Conservation (phyloP, 2,113 vertebrate genomes). For the Muntiacus muntjak region DNA sequence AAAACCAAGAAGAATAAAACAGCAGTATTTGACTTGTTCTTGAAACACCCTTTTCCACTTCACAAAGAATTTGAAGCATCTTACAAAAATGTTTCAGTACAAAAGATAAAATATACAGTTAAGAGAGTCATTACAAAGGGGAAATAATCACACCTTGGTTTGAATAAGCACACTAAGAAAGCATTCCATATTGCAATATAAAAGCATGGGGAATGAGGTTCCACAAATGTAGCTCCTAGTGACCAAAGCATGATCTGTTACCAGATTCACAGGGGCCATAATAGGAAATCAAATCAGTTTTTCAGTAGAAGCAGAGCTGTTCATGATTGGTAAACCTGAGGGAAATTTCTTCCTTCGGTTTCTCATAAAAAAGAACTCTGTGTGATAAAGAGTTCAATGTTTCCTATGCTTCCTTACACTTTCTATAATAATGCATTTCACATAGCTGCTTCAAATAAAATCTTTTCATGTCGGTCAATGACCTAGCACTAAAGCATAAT, state of each 20-base stretch:
- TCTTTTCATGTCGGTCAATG: background rate
- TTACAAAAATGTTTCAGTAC: slow-evolving; percentile 3
- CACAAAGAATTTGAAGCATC: background rate
- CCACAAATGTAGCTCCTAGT: background rate
- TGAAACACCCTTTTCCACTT: background rate
- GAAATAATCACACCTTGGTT: background rate
- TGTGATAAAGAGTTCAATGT: background rate
- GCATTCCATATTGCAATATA: background rate
- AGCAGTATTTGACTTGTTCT: background rate
- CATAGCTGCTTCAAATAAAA: slow-evolving; percentile 20
- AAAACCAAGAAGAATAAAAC: background rate
- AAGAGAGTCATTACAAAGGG: background rate
- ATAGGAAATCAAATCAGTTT: slow-evolving; percentile 48
- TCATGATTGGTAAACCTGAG: slow-evolving; percentile 46
- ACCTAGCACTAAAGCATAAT: slow-evolving; percentile 29
- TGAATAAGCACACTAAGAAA: background rate
- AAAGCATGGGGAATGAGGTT: background rate
- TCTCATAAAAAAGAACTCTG: slow-evolving; percentile 10
- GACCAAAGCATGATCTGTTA: background rate
- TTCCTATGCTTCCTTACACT: background rate
- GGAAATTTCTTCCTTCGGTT: slow-evolving; percentile 47
- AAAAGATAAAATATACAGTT: background rate
- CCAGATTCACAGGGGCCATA: background rate
- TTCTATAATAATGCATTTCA: slow-evolving; percentile 6
- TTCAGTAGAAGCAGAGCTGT: slow-evolving; percentile 36